phyloP scores from a whole-genome alignment of 2,113 vertebrate species.

The Prietella phreatophila region DNA sequence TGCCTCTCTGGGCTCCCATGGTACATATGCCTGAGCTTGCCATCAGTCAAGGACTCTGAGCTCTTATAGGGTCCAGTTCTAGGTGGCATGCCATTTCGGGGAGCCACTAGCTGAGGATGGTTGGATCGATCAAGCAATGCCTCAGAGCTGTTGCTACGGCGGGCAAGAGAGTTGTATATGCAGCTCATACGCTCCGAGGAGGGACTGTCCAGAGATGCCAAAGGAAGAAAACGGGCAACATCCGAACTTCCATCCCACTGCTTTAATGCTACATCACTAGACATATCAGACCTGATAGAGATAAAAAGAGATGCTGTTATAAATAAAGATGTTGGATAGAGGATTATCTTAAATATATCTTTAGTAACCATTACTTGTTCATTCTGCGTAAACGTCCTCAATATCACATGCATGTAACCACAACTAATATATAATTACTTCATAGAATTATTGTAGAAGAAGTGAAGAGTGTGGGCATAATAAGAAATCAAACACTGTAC shows the following conservation, averaged over 20 bases:
- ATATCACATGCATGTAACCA: constrained; percentile 2
- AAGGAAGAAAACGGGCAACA: constrained; percentile 68
- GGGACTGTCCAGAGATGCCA: constrained; percentile 71
- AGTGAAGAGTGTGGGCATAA: not conserved
- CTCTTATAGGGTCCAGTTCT: constrained; percentile 80
- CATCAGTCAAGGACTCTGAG: constrained; percentile 81
- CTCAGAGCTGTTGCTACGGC: constrained; percentile 88
- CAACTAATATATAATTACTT: not conserved
- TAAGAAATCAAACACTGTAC: constrained; percentile 60
- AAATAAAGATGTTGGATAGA: not conserved
- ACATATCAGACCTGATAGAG: constrained; percentile 61
- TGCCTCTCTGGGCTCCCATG: constrained; percentile 72
- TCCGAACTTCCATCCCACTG: constrained; percentile 86
- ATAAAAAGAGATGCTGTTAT: constrained; percentile 24
- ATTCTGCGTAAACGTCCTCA: not conserved
- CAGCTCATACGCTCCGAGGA: constrained; percentile 69
- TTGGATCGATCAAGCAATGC: constrained; percentile 82
- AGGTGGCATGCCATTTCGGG: constrained; percentile 69
- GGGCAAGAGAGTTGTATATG: constrained; percentile 76
- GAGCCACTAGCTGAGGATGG: constrained; percentile 64
- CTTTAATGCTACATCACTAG: constrained; percentile 68
- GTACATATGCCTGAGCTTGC: constrained; percentile 72
- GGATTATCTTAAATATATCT: not conserved
- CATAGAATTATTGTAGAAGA: not conserved
- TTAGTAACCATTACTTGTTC: not conserved